Evolutionary conservation across 2,888 invertebrate species (phyloP).

Genomic region (Colostygia pectinataria): DNA sequence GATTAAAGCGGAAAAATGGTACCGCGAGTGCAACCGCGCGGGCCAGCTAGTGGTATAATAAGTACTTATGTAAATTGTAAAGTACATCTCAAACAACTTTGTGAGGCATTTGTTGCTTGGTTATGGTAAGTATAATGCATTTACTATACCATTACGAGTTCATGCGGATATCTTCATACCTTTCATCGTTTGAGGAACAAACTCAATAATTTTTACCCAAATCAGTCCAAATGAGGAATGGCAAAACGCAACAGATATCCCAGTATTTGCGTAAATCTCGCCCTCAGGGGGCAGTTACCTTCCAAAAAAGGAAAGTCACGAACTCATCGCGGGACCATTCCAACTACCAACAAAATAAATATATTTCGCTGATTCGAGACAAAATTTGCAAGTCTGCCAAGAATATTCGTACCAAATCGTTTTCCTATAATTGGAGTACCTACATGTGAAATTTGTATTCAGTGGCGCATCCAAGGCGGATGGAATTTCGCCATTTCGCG

Average conservation of each 20-base stretch:
- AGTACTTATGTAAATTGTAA: too few relatives aligned
- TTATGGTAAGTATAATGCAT: too few relatives aligned
- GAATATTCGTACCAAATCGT: slow-evolving; percentile 83
- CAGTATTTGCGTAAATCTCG: slow-evolving; percentile 29
- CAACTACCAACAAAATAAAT: slow-evolving; percentile 78
- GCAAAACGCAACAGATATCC: slow-evolving; percentile 41
- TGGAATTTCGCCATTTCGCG: slow-evolving; percentile 78
- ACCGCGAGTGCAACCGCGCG: too few relatives aligned
- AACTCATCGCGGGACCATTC: slow-evolving; percentile 67
- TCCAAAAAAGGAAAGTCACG: slow-evolving; percentile 64
- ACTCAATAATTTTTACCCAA: neutral
- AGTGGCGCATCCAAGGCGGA: slow-evolving; percentile 79
- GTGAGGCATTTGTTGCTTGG: too few relatives aligned
- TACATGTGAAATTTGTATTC: slow-evolving; percentile 82
- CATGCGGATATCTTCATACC: too few relatives aligned
- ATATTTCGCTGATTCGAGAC: slow-evolving; percentile 79
- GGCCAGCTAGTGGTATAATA: too few relatives aligned
- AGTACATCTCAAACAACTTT: too few relatives aligned
- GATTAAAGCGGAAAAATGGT: too few relatives aligned
- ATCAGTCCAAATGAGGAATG: slow-evolving; percentile 5
- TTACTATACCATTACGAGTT: too few relatives aligned
- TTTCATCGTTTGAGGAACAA: too few relatives aligned
- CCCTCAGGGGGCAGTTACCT: slow-evolving; percentile 49
- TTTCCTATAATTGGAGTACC: slow-evolving; percentile 82
- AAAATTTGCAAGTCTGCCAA: slow-evolving; percentile 83